phyloP scores from a whole-genome alignment of 2,797 vertebrate species.

The Scolopax rusticola region DNA sequence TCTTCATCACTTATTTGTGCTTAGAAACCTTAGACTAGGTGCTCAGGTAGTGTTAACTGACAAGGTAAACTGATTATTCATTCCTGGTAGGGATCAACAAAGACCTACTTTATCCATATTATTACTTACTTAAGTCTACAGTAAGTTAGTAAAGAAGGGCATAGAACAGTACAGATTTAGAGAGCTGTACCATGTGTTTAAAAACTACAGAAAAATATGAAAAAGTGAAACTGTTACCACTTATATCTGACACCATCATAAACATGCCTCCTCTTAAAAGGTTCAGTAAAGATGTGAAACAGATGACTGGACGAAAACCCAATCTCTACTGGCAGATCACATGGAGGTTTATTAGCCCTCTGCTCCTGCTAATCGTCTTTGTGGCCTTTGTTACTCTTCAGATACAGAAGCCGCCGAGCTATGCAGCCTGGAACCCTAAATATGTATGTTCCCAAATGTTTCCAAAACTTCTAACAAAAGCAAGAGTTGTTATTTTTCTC shows the following conservation, averaged over 20 bases:
- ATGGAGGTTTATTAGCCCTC: slow-evolving; percentile 89
- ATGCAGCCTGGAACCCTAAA: slow-evolving; percentile 87
- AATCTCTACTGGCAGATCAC: slow-evolving; percentile 87
- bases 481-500: background rate
- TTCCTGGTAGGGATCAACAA: background rate
- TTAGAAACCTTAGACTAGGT: background rate
- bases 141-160: background rate
- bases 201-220: background rate
- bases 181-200: background rate
- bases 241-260: background rate
- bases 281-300: slow-evolving; percentile 87
- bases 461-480: background rate
- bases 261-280: slow-evolving; percentile 72
- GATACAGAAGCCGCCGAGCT: slow-evolving; percentile 74
- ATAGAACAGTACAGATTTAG: background rate
- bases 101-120: background rate
- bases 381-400: slow-evolving; percentile 82
- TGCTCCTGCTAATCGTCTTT: slow-evolving; percentile 84
- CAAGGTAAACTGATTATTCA: background rate
- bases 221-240: background rate
- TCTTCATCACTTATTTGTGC: background rate
- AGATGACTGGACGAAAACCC: slow-evolving; percentile 88
- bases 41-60: background rate
- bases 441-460: slow-evolving; percentile 79
- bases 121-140: background rate